Evolutionary conservation across 2,797 vertebrate genomes (phyloP).

Genomic region (Chrysocyon brachyurus): DNA sequence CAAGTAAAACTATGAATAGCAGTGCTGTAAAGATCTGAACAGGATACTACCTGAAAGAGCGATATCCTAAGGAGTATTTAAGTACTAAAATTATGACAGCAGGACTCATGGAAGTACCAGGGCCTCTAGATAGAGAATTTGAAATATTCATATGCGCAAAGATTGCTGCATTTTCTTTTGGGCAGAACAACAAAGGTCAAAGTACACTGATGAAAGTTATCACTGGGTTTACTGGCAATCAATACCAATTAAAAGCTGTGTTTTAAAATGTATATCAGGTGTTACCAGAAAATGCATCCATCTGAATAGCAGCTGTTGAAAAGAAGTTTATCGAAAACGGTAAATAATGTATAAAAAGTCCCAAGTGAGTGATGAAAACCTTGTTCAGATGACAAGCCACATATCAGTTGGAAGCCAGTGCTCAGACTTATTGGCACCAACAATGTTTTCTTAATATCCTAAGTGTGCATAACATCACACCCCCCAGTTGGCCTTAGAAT

Average conservation of each 20-base stretch:
- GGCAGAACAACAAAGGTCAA: constrained; percentile 41
- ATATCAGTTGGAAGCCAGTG: neutral
- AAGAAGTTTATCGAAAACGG: constrained; percentile 72
- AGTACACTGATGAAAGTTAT: neutral
- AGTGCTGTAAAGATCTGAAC: neutral
- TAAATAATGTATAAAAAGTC: constrained; percentile 76
- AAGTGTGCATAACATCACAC: constrained; percentile 45
- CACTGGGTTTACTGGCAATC: constrained; percentile 35
- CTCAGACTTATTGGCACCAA: constrained; percentile 76
- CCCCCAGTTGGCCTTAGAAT: neutral
- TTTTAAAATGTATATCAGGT: constrained; percentile 71
- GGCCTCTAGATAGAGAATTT: constrained; percentile 6
- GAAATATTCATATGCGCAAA: constrained; percentile 70
- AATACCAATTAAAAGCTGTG: constrained; percentile 68
- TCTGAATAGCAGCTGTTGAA: constrained; percentile 68
- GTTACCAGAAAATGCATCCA: constrained; percentile 79
- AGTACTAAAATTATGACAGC: neutral
- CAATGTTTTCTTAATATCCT: constrained; percentile 59
- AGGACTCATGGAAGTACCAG: neutral
- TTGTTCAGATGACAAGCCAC: constrained; percentile 62
- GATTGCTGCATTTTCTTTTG: constrained; percentile 20
- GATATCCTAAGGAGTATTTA: neutral
- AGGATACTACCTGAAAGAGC: neutral
- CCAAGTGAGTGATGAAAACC: constrained; percentile 68
- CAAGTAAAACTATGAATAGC: neutral